Base-by-base conservation (phyloP, 2,113 vertebrate species). In the Oryctolagus cuniculus region DNA sequence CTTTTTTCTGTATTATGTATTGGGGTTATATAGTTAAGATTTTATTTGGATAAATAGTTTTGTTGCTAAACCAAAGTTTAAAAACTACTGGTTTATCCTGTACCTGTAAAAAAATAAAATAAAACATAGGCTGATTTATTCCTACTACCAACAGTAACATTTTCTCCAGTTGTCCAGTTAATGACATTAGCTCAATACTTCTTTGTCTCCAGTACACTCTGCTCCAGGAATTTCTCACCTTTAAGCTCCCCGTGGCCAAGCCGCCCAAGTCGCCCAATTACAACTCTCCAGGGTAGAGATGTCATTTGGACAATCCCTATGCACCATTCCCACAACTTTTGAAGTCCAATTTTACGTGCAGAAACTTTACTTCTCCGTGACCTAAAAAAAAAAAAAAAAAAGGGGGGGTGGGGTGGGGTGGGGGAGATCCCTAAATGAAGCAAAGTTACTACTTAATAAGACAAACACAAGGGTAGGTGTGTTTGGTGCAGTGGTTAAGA, bases 241-340 rank as follows among this genome's bases (percentile, higher is more conserved):
- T 99, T 99, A 19, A 99, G 97, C 90, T 99, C 99, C 29, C 99
- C 99, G 0, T 99, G 99, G 87, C 99, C 99, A 3, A 99, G 98
- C 69, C 99, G 98, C 74, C 99, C 99, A n/a, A 99, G 98, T 58
- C 99, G 99, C 27, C 99, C 99, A 9, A 99, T 99, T 16, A 99
- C 99, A 51, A 99, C 99, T 98, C 99, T 99, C 99, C 99, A 99
- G 0, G 99, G 99, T 90, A 99, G 96, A 1, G 99, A 99, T 1
- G 99, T 99, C 99, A 99, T 99, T 97, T 99, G 99, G 22, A 99
- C 99, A 70, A 99, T 98, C 4, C 99, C 99, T 1, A 99, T 95
- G 85, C 99, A 99, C 99, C 99, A 99, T 17, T 99, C 99, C 99
- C 99, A 99, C 0, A 99, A 96, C 97, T 99, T 99, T 98, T 99